Percentiles rank a stretch among this genome's conserved stretches.
phyloP scores from a whole-genome alignment of 2,888 invertebrate species.

The Chesias legatella region DNA sequence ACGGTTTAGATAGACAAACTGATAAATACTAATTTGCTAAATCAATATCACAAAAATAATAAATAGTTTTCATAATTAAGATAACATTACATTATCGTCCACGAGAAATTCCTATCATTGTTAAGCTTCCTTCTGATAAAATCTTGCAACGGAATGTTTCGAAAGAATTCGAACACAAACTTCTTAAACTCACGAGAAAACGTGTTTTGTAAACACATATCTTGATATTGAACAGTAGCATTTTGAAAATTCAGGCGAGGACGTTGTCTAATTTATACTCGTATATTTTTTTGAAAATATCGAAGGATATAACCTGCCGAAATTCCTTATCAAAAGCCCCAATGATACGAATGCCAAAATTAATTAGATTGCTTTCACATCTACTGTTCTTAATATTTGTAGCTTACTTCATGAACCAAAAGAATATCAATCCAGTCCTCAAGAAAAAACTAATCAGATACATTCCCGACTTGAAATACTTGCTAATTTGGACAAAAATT shows the following conservation, averaged over 20 bases:
- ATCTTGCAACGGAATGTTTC: not conserved
- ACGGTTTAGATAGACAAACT: too few species aligned
- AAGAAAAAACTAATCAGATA: conserved; percentile 43
- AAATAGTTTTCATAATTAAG: too few species aligned
- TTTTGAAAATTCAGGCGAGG: not conserved
- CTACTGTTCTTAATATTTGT: conserved; percentile 27
- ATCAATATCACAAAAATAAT: too few species aligned
- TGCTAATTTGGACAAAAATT: conserved; percentile 57
- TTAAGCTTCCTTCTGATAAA: not conserved
- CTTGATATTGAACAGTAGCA: not conserved
- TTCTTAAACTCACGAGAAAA: conserved; percentile 1
- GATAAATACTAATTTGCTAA: too few species aligned
- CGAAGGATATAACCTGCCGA: not conserved
- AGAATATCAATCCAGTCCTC: conserved; percentile 17
- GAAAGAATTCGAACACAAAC: conserved; percentile 10
- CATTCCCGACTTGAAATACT: conserved; percentile 50
- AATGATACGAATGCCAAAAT: conserved; percentile 32
- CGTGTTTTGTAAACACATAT: conserved; percentile 14
- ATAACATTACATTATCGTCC: not conserved
- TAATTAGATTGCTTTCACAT: conserved; percentile 35
- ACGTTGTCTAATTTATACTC: not conserved
- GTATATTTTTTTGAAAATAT: too few species aligned
- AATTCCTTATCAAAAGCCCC: not conserved
- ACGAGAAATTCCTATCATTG: not conserved
- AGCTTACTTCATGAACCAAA: conserved; percentile 29